phyloP scores from a whole-genome alignment of 2,113 vertebrate genomes.

The Campylomormyrus numenius region DNA sequence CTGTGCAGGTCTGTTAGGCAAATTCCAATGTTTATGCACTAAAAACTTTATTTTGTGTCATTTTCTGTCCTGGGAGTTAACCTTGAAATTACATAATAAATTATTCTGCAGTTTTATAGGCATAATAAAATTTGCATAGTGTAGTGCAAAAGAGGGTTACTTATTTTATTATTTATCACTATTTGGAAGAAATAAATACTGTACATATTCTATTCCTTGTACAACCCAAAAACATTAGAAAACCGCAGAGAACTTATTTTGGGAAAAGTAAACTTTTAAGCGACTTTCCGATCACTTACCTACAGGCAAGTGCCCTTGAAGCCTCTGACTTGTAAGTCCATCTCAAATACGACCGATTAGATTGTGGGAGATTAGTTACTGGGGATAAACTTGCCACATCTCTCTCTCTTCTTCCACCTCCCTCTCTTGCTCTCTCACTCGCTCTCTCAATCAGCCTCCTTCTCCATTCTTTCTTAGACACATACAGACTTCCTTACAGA shows the following conservation, averaged over 20 bases:
- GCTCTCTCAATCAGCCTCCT: not conserved
- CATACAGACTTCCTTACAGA: conserved; percentile 20
- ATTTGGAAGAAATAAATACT: not conserved
- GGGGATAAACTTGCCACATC: conserved; percentile 25
- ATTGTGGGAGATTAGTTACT: conserved; percentile 50
- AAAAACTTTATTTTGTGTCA: not conserved
- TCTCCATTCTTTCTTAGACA: not conserved
- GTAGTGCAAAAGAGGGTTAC: not conserved
- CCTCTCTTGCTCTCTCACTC: conserved; percentile 25
- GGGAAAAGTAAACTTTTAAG: not conserved
- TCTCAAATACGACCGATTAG: conserved; percentile 40
- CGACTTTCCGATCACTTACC: not conserved
- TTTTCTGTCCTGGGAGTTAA: not conserved
- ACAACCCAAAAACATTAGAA: not conserved
- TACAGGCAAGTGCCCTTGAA: not conserved
- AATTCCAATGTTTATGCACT: not conserved
- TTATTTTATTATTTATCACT: not conserved
- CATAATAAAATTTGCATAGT: not conserved
- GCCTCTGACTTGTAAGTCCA: conserved; percentile 22
- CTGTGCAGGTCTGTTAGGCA: not conserved
- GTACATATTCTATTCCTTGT: not conserved
- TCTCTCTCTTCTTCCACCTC: conserved; percentile 32
- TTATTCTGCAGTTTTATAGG: not conserved
- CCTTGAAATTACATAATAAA: not conserved
- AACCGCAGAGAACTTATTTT: not conserved